A percentile compares a stretch with the other conserved stretches of the same genome.
phyloP scores from a whole-genome alignment of 2,888 invertebrate species.

The Masnerella sp. region DNA sequence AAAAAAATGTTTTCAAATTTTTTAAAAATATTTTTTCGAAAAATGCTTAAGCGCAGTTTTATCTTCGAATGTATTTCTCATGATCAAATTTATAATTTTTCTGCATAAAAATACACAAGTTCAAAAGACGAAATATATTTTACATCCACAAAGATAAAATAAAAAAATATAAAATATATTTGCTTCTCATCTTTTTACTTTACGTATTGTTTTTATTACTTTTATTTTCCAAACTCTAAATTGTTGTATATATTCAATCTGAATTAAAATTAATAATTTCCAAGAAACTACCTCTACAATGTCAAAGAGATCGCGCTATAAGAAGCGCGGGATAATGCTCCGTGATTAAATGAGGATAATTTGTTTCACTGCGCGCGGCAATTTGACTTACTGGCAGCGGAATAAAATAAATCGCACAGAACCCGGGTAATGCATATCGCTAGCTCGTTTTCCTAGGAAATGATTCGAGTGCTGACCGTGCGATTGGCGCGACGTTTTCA shows the following conservation, averaged over 20 bases:
- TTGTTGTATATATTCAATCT: not conserved
- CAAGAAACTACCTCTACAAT: constrained; percentile 26
- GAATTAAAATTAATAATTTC: constrained; percentile 1
- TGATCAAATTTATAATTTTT: too few relatives aligned
- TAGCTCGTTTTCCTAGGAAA: constrained; percentile 64
- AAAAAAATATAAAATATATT: too few relatives aligned
- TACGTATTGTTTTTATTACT: too few relatives aligned
- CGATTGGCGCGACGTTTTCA: constrained; percentile 70
- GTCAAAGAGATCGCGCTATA: constrained; percentile 31
- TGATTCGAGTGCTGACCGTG: constrained; percentile 65
- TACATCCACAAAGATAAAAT: too few relatives aligned
- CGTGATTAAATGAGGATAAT: constrained; percentile 50
- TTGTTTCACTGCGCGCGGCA: constrained; percentile 38
- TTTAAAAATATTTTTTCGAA: too few relatives aligned
- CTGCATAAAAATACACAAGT: too few relatives aligned
- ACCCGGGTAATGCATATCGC: constrained; percentile 42
- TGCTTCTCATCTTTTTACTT: too few relatives aligned
- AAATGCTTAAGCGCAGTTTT: too few relatives aligned
- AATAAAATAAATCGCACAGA: constrained; percentile 49
- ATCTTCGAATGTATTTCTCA: too few relatives aligned
- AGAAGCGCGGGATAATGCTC: constrained; percentile 32
- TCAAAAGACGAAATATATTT: too few relatives aligned
- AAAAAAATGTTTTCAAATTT: too few relatives aligned
- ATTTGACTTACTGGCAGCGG: constrained; percentile 40
- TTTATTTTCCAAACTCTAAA: too few relatives aligned